Conservation (phyloP, 2,888 invertebrate species). For the Tachina lurida region DNA sequence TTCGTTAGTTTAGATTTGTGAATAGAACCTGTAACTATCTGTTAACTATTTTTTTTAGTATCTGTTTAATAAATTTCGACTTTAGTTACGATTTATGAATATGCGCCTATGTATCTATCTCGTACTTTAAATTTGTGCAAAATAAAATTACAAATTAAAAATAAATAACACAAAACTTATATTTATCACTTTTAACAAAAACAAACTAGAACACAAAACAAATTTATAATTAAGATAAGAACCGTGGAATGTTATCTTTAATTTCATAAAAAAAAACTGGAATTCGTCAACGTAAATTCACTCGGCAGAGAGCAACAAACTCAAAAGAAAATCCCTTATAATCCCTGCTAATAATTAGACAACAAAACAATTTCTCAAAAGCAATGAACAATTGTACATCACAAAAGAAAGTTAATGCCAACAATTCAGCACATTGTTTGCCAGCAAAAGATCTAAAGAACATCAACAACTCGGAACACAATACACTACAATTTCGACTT, state of each 20-base stretch:
- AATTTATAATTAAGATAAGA: conserved; percentile 22
- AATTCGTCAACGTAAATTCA: conserved; percentile 11
- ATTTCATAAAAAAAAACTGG: conserved; percentile 8
- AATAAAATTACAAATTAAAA: background rate
- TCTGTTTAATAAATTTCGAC: too few relatives aligned
- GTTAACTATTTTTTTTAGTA: too few relatives aligned
- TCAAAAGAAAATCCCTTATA: conserved; percentile 19
- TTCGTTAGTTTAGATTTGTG: too few relatives aligned
- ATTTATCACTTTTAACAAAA: conserved; percentile 26
- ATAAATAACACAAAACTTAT: background rate
- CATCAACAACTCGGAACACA: background rate
- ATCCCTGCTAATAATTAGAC: conserved; percentile 6
- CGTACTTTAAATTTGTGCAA: background rate
- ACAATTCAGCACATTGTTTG: background rate
- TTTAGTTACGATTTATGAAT: too few relatives aligned
- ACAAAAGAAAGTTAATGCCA: conserved; percentile 13
- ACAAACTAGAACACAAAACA: background rate
- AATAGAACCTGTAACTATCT: too few relatives aligned
- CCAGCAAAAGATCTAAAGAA: conserved; percentile 24
- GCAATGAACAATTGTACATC: background rate
- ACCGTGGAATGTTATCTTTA: conserved; percentile 52
- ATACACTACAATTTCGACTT: background rate
- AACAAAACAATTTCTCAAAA: conserved; percentile 20
- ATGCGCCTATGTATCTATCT: too few relatives aligned
- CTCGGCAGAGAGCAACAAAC: conserved; percentile 18